Evolutionary conservation across 2,113 vertebrate genomes (phyloP).

Genomic region (Theristicus caerulescens): DNA sequence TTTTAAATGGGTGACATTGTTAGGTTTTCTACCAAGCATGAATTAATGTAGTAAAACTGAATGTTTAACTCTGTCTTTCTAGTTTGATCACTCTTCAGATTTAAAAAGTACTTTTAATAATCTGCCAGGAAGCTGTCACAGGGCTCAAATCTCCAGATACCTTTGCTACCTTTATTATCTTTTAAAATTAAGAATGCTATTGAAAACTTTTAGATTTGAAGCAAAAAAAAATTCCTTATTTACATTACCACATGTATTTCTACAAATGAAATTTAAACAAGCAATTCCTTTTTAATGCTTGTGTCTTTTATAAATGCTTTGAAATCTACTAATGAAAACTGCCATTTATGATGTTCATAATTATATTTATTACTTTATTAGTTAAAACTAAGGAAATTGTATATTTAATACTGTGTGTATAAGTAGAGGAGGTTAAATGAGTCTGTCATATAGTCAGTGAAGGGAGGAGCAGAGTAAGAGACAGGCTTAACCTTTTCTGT

Average conservation of each 20-base stretch:
- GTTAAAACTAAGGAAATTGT: neutral
- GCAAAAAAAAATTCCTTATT: neutral
- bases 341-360: neutral
- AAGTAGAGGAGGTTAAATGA: neutral
- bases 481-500: slow-evolving; percentile 15
- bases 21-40: neutral
- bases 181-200: neutral
- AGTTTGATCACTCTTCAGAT: neutral
- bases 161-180: neutral
- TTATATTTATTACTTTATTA: neutral
- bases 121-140: neutral
- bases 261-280: neutral
- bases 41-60: neutral
- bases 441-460: neutral
- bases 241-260: neutral
- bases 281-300: neutral
- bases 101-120: neutral
- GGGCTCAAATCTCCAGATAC: neutral
- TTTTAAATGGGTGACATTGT: neutral
- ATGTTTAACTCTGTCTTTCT: neutral
- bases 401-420: neutral
- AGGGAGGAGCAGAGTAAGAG: neutral
- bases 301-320: neutral
- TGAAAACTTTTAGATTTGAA: neutral
- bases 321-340: neutral